Base-by-base conservation (phyloP, 1,140 invertebrate genomes). In the Berghia stephanieae region DNA sequence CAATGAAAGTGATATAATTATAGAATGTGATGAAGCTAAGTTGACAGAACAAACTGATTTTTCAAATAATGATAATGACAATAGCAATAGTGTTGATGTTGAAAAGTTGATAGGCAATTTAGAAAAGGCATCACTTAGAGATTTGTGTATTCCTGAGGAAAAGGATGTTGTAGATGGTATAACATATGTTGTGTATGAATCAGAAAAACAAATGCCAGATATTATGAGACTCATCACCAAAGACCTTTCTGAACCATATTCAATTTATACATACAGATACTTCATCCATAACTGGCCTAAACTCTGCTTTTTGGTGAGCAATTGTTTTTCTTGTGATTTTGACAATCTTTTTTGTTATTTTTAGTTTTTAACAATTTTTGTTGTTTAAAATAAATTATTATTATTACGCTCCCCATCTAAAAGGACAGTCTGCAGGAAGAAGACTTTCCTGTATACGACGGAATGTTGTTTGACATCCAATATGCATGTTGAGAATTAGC, bases 261-360 rank as follows among this genome's bases (percentile, higher is more conserved):
- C 97, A 78, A 99, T 99, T 91, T 99, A 99, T 90, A 99, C 98
- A 46, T 99, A 99, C 92, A 94, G 98, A 92, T 99, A 99, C 92
- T 99, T 99, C 92, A 99, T 99, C 89, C 96, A 99, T 89, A 99
- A 99, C 90, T 99, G 98, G 98, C 98, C 98, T 89, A 96, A 99
- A 91, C 91, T 99, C 77, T 99, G 98, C 91, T 98, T 98, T 91
- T 91, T 99, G 91, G 95, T 95, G 91, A 93, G 93, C 91, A 82
- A 2, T n/a, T n/a, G n/a, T n/a, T n/a, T n/a, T n/a, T n/a, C n/a
- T n/a, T n/a, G n/a, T n/a, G n/a, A n/a, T n/a, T n/a, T n/a, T n/a
- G n/a, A n/a, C n/a, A n/a, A n/a, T n/a, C n/a, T n/a, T n/a, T n/a
- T n/a, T n/a, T n/a, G n/a, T n/a, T n/a, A n/a, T n/a, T n/a, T n/a